These are phyloP conservation scores for Sorex fumeus DNA, from an alignment of 2,113 vertebrate genomes.

Conservation along the genomic window DNA sequence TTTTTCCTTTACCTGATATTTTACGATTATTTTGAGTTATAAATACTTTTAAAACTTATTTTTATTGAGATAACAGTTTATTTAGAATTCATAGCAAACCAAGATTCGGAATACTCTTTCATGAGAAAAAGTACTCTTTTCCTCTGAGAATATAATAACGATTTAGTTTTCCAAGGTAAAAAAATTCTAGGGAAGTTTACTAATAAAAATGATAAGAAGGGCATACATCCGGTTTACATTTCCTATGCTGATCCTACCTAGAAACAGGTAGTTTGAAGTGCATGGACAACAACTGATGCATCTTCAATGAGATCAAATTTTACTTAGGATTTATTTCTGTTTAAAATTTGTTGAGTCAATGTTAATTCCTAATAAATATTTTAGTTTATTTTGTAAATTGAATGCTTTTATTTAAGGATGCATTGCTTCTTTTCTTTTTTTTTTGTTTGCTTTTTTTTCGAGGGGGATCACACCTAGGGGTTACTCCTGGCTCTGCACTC, in stretches of 20 bases:
- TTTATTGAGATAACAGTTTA: too few species aligned
- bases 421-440: constrained; percentile 28
- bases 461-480: too few species aligned
- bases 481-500: too few species aligned
- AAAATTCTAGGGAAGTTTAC: background rate
- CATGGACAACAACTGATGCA: background rate
- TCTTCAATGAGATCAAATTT: constrained; percentile 38
- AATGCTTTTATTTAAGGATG: constrained; percentile 23
- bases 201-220: constrained; percentile 5
- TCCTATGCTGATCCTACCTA: background rate
- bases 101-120: background rate
- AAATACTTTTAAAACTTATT: too few species aligned
- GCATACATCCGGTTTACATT: background rate
- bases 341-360: constrained; percentile 39
- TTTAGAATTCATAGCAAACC: constrained; percentile 17
- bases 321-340: constrained; percentile 23
- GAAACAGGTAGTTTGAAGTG: constrained; percentile 26
- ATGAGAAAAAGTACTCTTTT: background rate
- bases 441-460: too few species aligned
- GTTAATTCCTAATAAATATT: constrained; percentile 32
- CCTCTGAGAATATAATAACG: constrained; percentile 8
- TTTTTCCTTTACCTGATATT: constrained; percentile 44
- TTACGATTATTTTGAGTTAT: background rate
- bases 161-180: background rate
- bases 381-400: constrained; percentile 25